These are phyloP conservation scores for Coregonus suidteri DNA, from an alignment of 2,797 vertebrate species.

Conservation along the genomic window DNA sequence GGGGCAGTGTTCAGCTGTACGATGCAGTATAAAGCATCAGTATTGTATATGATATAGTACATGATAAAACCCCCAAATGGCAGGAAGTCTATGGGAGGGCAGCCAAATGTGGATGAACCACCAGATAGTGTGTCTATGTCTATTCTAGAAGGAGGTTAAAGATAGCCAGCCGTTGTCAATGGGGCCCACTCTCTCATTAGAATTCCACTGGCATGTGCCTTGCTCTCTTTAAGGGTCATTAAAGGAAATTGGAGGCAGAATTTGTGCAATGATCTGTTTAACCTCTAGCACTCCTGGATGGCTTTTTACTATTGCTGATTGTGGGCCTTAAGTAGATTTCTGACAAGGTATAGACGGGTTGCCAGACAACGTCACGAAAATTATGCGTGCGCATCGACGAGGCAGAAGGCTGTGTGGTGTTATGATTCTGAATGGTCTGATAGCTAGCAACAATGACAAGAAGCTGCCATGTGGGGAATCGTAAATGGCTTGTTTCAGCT, in stretches of 20 bases:
- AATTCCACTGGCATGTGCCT: slow-evolving; percentile 27
- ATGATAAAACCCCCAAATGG: no score
- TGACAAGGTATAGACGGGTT: background rate
- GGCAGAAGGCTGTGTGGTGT: no score
- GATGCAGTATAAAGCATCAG: background rate
- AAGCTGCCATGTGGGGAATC: no score
- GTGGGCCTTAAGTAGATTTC: slow-evolving; percentile 19
- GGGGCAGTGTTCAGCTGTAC: background rate
- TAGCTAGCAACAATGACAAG: no score
- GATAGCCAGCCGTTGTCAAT: background rate
- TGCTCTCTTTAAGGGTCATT: slow-evolving; percentile 26
- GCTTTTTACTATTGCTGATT: slow-evolving; percentile 20
- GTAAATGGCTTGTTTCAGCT: no score
- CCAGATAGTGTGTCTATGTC: background rate
- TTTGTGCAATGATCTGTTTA: slow-evolving; percentile 33
- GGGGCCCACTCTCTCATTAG: slow-evolving; percentile 14
- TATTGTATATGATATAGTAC: no score
- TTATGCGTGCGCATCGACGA: no score
- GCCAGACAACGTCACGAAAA: no score
- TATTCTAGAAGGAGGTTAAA: slow-evolving; percentile 5
- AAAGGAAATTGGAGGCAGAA: slow-evolving; percentile 37
- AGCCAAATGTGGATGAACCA: background rate
- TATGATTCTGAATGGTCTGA: no score
- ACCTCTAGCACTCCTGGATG: slow-evolving; percentile 28
- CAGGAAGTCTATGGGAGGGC: background rate